phyloP scores from a whole-genome alignment of 2,797 vertebrate genomes.

The Helicolenus hilgendorfi region DNA sequence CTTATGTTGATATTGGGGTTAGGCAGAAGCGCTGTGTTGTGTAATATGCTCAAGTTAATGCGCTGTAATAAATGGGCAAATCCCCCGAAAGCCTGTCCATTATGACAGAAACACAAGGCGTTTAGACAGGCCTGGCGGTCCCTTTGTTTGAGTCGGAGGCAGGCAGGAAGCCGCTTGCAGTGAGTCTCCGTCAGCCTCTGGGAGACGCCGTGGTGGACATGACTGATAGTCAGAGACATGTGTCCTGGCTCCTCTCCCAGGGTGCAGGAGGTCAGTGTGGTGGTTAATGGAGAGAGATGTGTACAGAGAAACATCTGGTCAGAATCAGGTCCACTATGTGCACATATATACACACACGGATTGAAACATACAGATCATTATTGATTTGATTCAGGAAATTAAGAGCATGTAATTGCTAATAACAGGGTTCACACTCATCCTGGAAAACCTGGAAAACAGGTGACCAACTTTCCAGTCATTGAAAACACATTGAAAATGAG shows the following conservation, averaged over 20 bases:
- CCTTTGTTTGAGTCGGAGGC: constrained; percentile 59
- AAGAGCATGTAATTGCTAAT: too few relatives aligned
- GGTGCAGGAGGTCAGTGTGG: constrained; percentile 28
- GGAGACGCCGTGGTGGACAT: constrained; percentile 47
- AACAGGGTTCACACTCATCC: too few relatives aligned
- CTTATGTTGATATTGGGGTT: constrained; percentile 74
- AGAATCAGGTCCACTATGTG: constrained; percentile 4
- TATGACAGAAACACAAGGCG: constrained; percentile 78
- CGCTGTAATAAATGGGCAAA: constrained; percentile 81
- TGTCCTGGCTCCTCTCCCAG: constrained; percentile 15
- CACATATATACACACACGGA: not conserved
- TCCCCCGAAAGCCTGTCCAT: constrained; percentile 77
- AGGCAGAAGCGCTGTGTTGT: constrained; percentile 66
- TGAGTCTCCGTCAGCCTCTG: constrained; percentile 52
- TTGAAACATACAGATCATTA: not conserved
- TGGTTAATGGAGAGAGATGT: not conserved
- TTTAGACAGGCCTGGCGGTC: constrained; percentile 58
- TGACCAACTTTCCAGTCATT: too few relatives aligned
- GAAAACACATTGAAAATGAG: too few relatives aligned
- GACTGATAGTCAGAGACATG: constrained; percentile 66
- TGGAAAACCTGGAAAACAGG: too few relatives aligned
- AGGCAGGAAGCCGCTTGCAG: constrained; percentile 44
- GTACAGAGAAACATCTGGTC: constrained; percentile 39
- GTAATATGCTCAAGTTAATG: constrained; percentile 82
- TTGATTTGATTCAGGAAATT: not conserved